phyloP scores from a whole-genome alignment of 2,113 vertebrate species.

The Columba janthina region DNA sequence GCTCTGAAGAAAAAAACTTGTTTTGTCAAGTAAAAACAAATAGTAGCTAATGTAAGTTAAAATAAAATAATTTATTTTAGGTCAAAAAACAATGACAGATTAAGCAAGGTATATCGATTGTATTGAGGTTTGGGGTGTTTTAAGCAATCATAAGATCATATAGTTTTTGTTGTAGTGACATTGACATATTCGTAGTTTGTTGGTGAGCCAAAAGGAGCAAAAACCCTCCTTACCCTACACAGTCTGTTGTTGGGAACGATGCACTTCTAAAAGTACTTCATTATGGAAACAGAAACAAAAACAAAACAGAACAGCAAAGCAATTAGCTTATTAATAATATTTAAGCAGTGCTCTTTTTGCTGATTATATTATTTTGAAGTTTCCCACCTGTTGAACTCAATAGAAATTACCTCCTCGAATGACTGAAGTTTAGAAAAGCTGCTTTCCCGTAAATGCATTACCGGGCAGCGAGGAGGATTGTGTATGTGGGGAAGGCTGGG shows the following conservation, averaged over 20 bases:
- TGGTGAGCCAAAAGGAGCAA: slow-evolving; percentile 16
- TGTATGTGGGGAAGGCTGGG: slow-evolving; percentile 16
- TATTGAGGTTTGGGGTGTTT: not conserved
- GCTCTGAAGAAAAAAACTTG: not conserved
- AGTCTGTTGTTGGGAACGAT: not conserved
- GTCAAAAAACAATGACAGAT: not conserved
- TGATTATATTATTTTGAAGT: slow-evolving; percentile 43
- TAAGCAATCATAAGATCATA: not conserved
- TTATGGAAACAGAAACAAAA: slow-evolving; percentile 8
- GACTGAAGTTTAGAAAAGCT: slow-evolving; percentile 41
- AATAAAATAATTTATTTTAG: not conserved
- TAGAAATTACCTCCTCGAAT: slow-evolving; percentile 24
- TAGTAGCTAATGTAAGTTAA: not conserved
- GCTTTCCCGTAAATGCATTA: slow-evolving; percentile 49
- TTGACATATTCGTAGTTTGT: not conserved
- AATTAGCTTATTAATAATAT: slow-evolving; percentile 30
- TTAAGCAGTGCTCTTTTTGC: not conserved
- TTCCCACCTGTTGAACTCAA: slow-evolving; percentile 52
- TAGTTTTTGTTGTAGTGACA: not conserved
- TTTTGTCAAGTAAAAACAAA: not conserved
- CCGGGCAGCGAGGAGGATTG: not conserved
- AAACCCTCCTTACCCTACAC: not conserved
- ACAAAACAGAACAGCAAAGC: slow-evolving; percentile 14
- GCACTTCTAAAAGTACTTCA: not conserved
- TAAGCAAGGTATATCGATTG: not conserved